Base-by-base conservation (phyloP, 2,797 vertebrate genomes). In the Allobates femoralis region DNA sequence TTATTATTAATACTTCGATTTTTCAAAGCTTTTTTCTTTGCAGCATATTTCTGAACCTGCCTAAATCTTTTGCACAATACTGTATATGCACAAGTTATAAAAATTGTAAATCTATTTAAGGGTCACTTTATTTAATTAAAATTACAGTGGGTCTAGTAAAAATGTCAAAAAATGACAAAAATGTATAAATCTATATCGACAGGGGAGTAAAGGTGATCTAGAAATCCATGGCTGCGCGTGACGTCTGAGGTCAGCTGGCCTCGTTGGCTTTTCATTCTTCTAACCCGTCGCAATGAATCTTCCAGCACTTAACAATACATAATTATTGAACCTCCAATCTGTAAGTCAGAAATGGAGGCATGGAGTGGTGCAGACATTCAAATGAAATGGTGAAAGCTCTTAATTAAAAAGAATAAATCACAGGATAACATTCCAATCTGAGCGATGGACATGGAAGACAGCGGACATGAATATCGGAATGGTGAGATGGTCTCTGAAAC, bases 351-450 rank as follows among this genome's bases (percentile, higher is more conserved):
- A 92, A 91, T 71, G 91, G 89, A 93, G 90, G 88, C 91, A 50
- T 14, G 21, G 91, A 91, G 83, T 91, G 90, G 89, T 86, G 80
- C 92, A 88, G 86, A 86, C 92, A 84, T 92, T 92, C 88, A 92
- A 92, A 93, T 93, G 90, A 93, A 91, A 92, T 87, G 87, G 87
- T 89, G 90, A 89, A 91, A 91, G 89, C 88, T 91, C 87, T 90
- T 91, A 91, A 93, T 92, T 92, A 91, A 91, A 92, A 92, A 90
- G 90, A 85, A 89, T 87, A 88, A 86, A 90, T 91, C 81, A 89
- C 60, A 30, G 0, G 53, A 23, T 32, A 64, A 83, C 55, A 87
- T 84, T 85, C 87, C 46, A 50, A 77, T 90, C 77, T 2, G 78
- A 77, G n/a, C 34, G 14, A 32, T 28, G 62, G 77, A 46, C 76